Evolutionary conservation across 2,888 invertebrate species (phyloP).

Genomic region (Aelia acuminata): DNA sequence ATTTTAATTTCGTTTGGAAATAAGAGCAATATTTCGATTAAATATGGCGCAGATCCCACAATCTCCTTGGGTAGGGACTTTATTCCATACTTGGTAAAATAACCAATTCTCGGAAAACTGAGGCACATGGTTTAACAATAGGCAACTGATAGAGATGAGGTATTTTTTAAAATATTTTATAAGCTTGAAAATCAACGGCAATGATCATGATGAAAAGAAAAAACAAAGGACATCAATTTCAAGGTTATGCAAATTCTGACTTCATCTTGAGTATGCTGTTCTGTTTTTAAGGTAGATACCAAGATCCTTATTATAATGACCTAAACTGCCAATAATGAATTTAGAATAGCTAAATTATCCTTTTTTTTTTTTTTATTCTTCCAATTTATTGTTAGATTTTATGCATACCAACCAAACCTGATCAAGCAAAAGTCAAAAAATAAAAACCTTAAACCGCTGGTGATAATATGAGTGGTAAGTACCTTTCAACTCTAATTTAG

Average conservation of each 20-base stretch:
- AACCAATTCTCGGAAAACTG: too few species aligned
- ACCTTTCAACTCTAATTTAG: too few species aligned
- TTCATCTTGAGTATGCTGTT: background rate
- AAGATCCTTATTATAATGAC: background rate
- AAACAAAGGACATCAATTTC: background rate
- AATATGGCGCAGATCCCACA: too few species aligned
- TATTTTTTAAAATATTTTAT: background rate
- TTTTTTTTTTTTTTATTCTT: background rate
- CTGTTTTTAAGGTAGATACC: background rate
- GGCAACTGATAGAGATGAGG: too few species aligned
- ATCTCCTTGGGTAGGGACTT: too few species aligned
- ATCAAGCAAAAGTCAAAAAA: background rate
- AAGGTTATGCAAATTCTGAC: constrained; percentile 12
- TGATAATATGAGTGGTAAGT: too few species aligned
- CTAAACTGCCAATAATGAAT: background rate
- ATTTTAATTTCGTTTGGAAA: too few species aligned
- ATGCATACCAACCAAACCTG: background rate
- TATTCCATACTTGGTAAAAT: too few species aligned
- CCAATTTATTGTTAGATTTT: background rate
- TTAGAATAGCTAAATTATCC: background rate
- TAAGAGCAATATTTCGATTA: too few species aligned
- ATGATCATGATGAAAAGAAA: background rate
- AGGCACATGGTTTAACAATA: too few species aligned
- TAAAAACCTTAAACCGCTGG: too few species aligned
- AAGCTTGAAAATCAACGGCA: background rate